Evolutionary conservation across 2,113 vertebrate species (phyloP).

Genomic region (Ancistrus triradiatus): DNA sequence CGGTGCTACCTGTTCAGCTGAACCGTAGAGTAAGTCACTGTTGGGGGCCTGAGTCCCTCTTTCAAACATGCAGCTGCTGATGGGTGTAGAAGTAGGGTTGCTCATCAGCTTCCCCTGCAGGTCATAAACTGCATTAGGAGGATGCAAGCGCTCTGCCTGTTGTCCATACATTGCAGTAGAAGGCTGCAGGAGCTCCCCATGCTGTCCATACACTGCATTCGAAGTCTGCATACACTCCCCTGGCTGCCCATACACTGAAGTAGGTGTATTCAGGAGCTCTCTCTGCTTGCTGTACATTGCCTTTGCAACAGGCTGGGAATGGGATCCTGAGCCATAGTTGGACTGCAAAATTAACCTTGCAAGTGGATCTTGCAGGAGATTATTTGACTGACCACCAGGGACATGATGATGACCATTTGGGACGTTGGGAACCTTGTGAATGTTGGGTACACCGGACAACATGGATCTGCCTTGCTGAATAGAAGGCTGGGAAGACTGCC

Average conservation of each 20-base stretch:
- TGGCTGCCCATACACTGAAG: neutral
- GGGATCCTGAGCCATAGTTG: slow-evolving; percentile 24
- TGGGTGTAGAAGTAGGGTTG: neutral
- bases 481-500: slow-evolving; percentile 35
- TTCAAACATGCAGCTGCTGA: slow-evolving; percentile 50
- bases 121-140: slow-evolving; percentile 32
- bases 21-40: slow-evolving; percentile 16
- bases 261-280: neutral
- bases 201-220: neutral
- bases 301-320: slow-evolving; percentile 28
- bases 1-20: neutral
- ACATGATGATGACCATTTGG: slow-evolving; percentile 32
- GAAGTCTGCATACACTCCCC: neutral
- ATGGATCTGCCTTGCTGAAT: neutral
- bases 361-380: slow-evolving; percentile 13
- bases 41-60: slow-evolving; percentile 6
- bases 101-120: slow-evolving; percentile 14
- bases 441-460: neutral
- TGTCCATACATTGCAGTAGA: slow-evolving; percentile 19
- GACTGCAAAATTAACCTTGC: neutral
- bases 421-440: slow-evolving; percentile 18
- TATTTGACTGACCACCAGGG: slow-evolving; percentile 12
- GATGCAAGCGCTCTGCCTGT: slow-evolving; percentile 9
- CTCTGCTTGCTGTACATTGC: slow-evolving; percentile 30
- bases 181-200: slow-evolving; percentile 26